Base-by-base conservation (phyloP, 2,113 vertebrate genomes). In the Otocyon megalotis region DNA sequence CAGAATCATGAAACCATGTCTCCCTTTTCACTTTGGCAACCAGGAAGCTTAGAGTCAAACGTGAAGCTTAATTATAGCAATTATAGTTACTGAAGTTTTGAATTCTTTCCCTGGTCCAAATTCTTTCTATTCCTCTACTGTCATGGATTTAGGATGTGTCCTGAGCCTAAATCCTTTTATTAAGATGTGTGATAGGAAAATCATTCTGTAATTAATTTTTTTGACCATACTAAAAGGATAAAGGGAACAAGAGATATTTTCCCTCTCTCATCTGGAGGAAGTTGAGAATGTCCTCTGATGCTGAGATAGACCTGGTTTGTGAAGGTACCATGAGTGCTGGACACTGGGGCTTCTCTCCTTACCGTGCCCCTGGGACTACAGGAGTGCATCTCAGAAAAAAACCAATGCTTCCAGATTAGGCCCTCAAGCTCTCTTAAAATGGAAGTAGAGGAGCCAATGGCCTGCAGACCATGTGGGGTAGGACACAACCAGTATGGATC, bases 21-120 rank as follows among this genome's bases (percentile, higher is more conserved):
- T 90, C 88, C n/a, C 60, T 93, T 93, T 97, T 88, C 74, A 77
- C 58, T 62, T 35, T 67, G 88, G 74, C 76, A 81, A 88, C 63
- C 77, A 87, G 88, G 53, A 97, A 92, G 80, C 43, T 69, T 20
- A 56, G 58, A n/a, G 15, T 32, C 30, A 88, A 76, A 71, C 4
- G 13, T 5, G 9, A 96, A 83, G 26, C 26, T 74, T 93, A 90
- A 65, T 76, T 65, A 20, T 28, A 74, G 80, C 37, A 84, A 74
- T 56, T 62, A 77, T 1, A 84, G 53, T 71, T 54, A 72, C 53
- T n/a, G 60, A n/a, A 71, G 90, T 43, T 88, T 58, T 32, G 65
- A n/a, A 26, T 60, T 63, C 60, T 93, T 81, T 67, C 24, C 28
- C 32, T 77, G 11, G 69, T 65, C 22, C 58, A 50, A 67, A 67